Evolutionary conservation across 2,113 vertebrate genomes (phyloP).

Genomic region (Jacana jacana): DNA sequence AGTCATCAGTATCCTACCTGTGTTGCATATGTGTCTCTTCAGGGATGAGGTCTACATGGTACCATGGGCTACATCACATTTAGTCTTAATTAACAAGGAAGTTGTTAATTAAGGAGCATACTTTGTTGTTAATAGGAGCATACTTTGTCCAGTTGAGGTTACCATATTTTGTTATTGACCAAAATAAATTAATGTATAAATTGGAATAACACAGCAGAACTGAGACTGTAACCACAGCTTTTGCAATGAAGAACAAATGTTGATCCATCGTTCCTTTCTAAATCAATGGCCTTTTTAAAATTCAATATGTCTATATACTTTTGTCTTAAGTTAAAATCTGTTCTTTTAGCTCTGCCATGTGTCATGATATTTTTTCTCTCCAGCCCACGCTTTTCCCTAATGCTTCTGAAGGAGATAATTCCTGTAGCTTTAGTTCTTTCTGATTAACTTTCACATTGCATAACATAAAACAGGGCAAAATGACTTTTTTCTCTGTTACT

Average conservation of each 20-base stretch:
- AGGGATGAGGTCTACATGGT: not conserved
- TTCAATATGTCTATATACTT: not conserved
- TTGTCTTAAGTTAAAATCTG: not conserved
- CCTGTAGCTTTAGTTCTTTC: not conserved
- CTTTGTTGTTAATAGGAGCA: not conserved
- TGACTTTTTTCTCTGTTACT: not conserved
- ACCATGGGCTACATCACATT: not conserved
- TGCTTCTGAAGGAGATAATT: not conserved
- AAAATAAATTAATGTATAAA: not conserved
- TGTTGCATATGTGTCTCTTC: not conserved
- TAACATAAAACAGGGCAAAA: not conserved
- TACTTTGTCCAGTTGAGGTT: not conserved
- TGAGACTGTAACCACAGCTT: not conserved
- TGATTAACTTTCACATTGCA: not conserved
- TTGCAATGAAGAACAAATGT: not conserved
- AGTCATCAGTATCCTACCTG: not conserved
- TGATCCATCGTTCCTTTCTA: not conserved
- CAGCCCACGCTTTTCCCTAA: not conserved
- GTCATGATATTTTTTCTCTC: not conserved
- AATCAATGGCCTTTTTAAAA: not conserved
- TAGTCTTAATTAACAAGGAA: not conserved
- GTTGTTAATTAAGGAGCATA: not conserved
- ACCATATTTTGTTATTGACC: not conserved
- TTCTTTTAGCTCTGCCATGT: not conserved
- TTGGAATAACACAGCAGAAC: not conserved